Evolutionary conservation across 35 echinoderm and acorn worm species (phyloP), one percentile per base, ranked within the genome.

Genomic region (Lytechinus variegatus): DNA sequence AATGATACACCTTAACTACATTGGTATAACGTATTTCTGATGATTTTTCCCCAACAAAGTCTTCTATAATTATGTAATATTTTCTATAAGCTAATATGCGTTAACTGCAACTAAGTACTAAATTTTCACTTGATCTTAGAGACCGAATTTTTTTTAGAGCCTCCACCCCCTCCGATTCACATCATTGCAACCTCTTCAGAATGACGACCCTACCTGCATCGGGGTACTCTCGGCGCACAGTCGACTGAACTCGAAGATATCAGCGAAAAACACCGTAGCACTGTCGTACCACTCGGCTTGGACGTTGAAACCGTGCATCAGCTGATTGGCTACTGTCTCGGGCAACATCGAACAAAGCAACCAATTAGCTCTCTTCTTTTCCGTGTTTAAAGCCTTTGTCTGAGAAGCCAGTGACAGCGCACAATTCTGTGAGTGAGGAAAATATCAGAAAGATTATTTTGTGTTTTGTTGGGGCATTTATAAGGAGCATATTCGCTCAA

Each of bases 311-410:
- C 94, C 92, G 4, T 87, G 71, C 54, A 96, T 96, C 55, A 97
- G 92, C 87, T 97, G 97, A 54, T 97, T 95, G 27, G 97, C 97
- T 27, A 97, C 97, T 9, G 92, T 93, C 87, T 96, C 89, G 2
- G 97, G 97, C 71, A 97, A 87, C 97, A 97, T 97, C 86, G 95
- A 97, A 87, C 94, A 96, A 27, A 97, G 92, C 55, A 96, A 51
- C 97, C 95, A 96, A 51, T 94, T 96, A 52, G 97, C 91, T 28
- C 97, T 53, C 95, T 97, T 96, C 92, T 97, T 97, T 87, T 96
- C 96, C 51, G 86, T 87, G 91, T 97, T 94, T 27, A 96, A 71
- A 33, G 95, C 95, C 86, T 97, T 97, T 19, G 95, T 97, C 87
- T 97, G 97, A 24, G 97, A 60, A 5, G 97, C 97, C 52, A 97